phyloP scores from a whole-genome alignment of 2,797 vertebrate genomes.

The Tangara arthus region DNA sequence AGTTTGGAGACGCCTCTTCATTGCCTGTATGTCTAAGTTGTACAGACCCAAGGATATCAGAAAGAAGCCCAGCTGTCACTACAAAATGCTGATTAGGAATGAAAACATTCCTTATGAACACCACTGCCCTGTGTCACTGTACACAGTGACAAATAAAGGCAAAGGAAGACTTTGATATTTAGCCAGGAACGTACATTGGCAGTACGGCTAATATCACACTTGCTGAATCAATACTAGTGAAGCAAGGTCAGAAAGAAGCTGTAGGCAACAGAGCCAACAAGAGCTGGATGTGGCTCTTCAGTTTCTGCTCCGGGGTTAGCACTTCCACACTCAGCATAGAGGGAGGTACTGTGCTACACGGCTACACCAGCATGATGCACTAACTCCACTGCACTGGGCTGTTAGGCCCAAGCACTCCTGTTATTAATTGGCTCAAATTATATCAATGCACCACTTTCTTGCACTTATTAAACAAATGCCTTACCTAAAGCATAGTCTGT shows the following conservation, averaged over 20 bases:
- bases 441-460: neutral
- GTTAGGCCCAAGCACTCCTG: neutral
- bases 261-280: neutral
- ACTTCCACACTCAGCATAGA: fast-evolving
- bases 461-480: neutral
- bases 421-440: neutral
- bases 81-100: neutral
- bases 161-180: neutral
- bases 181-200: neutral
- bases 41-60: neutral
- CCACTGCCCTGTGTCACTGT: neutral
- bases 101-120: neutral
- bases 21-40: neutral
- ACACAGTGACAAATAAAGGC: neutral
- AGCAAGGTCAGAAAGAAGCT: neutral
- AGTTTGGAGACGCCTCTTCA: neutral
- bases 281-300: neutral
- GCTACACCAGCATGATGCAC: neutral
- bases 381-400: neutral
- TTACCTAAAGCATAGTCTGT: neutral
- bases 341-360: fast-evolving
- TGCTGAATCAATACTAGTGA: neutral
- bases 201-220: neutral
- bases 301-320: neutral
- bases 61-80: neutral